Conservation (phyloP, 2,797 vertebrate genomes). For the Nyctibius grandis region DNA sequence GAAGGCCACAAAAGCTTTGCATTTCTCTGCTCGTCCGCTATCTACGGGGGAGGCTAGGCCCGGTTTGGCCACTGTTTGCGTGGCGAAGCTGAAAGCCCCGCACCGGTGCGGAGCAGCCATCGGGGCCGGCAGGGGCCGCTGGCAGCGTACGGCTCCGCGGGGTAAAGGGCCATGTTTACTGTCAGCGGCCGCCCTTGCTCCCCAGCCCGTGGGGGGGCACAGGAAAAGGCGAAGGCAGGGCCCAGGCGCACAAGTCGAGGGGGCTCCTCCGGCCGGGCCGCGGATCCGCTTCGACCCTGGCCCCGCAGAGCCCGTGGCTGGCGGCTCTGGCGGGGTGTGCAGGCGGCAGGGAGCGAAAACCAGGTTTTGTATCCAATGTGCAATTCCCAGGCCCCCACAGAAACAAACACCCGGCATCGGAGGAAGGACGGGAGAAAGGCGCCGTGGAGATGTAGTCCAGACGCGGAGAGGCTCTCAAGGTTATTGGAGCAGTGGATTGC, state of each 20-base stretch:
- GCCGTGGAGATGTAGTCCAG: background rate
- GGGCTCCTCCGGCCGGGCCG: background rate
- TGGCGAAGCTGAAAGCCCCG: background rate
- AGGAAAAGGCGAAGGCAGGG: background rate
- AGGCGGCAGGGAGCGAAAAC: background rate
- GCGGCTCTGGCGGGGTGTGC: too few relatives aligned
- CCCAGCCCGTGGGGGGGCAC: too few relatives aligned
- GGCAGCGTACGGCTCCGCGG: accelerated
- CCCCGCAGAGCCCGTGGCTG: background rate
- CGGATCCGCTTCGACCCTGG: too few relatives aligned
- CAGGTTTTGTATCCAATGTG: background rate
- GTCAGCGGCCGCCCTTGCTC: accelerated
- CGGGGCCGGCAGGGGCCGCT: too few relatives aligned
- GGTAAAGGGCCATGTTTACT: too few relatives aligned
- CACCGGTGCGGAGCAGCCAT: accelerated
- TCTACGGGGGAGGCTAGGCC: background rate
- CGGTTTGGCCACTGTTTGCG: background rate
- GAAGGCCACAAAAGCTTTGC: background rate
- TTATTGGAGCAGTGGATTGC: background rate
- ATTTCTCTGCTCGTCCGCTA: background rate
- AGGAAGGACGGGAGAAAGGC: background rate
- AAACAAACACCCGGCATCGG: background rate
- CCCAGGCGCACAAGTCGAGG: background rate
- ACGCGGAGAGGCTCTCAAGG: background rate
- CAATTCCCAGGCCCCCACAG: background rate